Percentiles rank a stretch among this genome's conserved stretches.
These are phyloP conservation scores for Acipenser ruthenus DNA, from an alignment of 2,797 vertebrate species.

Conservation along the genomic window DNA sequence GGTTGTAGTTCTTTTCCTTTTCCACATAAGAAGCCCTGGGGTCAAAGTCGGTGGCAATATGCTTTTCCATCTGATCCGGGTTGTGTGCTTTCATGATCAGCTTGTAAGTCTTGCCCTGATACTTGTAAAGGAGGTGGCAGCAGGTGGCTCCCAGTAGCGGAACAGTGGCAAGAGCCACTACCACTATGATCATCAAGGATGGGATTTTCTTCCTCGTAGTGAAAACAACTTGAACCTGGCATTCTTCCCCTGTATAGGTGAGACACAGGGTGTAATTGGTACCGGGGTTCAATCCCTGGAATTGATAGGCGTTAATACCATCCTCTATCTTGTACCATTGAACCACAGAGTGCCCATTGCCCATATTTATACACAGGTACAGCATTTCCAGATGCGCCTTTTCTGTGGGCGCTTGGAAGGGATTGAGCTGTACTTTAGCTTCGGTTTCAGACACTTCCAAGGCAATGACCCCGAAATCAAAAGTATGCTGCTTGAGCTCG, in stretches of 20 bases:
- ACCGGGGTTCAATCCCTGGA: slow-evolving; percentile 79
- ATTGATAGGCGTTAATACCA: slow-evolving; percentile 85
- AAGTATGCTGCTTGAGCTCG: slow-evolving; percentile 84
- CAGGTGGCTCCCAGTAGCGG: slow-evolving; percentile 91
- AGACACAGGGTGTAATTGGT: slow-evolving; percentile 96
- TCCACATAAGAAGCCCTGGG: slow-evolving; percentile 79
- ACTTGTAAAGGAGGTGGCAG: slow-evolving; percentile 91
- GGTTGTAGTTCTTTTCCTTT: slow-evolving; percentile 80
- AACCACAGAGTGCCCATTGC: slow-evolving; percentile 69
- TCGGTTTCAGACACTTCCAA: slow-evolving; percentile 90
- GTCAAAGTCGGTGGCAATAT: slow-evolving; percentile 78
- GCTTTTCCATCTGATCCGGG: slow-evolving; percentile 85
- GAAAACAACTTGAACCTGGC: slow-evolving; percentile 91
- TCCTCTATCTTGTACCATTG: slow-evolving; percentile 93
- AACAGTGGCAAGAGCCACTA: slow-evolving; percentile 87
- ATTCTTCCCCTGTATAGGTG: slow-evolving; percentile 79
- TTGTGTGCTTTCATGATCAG: slow-evolving; percentile 87
- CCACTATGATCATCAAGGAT: slow-evolving; percentile 89
- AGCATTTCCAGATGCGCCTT: slow-evolving; percentile 68
- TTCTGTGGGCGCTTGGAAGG: slow-evolving; percentile 51
- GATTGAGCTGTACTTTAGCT: slow-evolving; percentile 88
- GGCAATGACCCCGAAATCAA: slow-evolving; percentile 88
- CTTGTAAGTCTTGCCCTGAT: slow-evolving; percentile 94
- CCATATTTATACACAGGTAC: slow-evolving; percentile 78
- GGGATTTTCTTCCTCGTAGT: slow-evolving; percentile 89